These are phyloP conservation scores for Lepidochrysops patricia DNA, from an alignment of 2,888 invertebrate genomes.

Conservation along the genomic window DNA sequence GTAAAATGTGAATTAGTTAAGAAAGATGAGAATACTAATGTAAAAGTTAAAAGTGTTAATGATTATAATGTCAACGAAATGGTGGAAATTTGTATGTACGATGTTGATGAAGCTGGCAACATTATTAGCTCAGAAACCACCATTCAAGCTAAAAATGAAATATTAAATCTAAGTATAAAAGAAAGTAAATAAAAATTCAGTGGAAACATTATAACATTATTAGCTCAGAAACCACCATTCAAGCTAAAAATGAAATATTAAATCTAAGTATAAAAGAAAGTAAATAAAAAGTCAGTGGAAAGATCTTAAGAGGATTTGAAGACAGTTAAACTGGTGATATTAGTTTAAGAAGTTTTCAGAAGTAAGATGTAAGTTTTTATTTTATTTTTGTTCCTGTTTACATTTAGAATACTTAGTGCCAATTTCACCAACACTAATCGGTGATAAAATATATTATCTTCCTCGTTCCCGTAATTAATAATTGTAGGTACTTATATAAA, in stretches of 20 bases:
- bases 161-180: background rate
- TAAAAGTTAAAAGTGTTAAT: background rate
- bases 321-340: background rate
- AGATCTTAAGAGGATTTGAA: no score
- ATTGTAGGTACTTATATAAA: no score
- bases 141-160: constrained; percentile 22
- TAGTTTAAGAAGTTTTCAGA: background rate
- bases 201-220: no score
- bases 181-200: background rate
- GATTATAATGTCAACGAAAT: constrained; percentile 22
- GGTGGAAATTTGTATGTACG: constrained; percentile 78
- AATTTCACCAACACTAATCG: no score
- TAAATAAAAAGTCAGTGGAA: no score
- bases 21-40: constrained; percentile 7
- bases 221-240: constrained; percentile 65
- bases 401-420: no score
- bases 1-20: constrained; percentile 11
- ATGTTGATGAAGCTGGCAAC: constrained; percentile 79
- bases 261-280: background rate
- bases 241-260: constrained; percentile 15
- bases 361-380: background rate
- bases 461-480: no score
- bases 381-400: no score
- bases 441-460: no score
- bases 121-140: constrained; percentile 75